Base-by-base conservation (phyloP, 1,140 invertebrate genomes). In the Ceratina calcarata region DNA sequence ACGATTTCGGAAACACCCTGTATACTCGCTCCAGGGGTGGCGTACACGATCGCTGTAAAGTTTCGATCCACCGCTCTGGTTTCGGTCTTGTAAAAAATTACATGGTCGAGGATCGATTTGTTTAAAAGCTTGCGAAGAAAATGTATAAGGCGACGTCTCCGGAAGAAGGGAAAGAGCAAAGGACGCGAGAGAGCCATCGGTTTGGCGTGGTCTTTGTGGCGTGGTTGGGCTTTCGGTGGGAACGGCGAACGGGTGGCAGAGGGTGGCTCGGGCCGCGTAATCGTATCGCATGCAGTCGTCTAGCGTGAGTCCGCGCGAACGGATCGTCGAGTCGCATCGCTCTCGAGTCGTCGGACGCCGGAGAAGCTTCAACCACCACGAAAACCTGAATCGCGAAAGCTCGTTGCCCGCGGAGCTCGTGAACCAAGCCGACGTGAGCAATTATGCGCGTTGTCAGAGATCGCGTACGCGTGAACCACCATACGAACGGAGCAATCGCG, bases 221-320 rank as follows among this genome's bases (percentile, higher is more conserved):
- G 68, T 77, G 68, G 71, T 45, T 45, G 51, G 55, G 58, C 57
- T 45, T 45, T 45, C 58, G 75, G 83, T 75, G 82, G 78, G 82
- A 69, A 66, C 37, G 61, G 22, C 45, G 53, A 70, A 83, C 84
- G 86, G 87, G 89, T 55, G 80, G 51, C 71, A 71, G 88, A 86
- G 89, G 91, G 90, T 91, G 88, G 88, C 89, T 90, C 89, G 80
- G 83, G 84, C 85, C 86, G 89, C 86, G 90, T 91, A 91, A 90
- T 92, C 90, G 88, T 83, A 87, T 91, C 90, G 89, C 87, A 89
- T 89, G 89, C 91, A 93, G 92, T 93, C 89, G 91, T 90, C 89
- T 89, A 86, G 86, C 90, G 92, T 88, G 90, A 83, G 88, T 90
- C 89, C 79, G 85, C 85, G 82, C 82, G 85, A 79, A 83, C 88